These are phyloP conservation scores for Epinephelus malabaricus DNA, from an alignment of 2,797 vertebrate genomes.

Conservation along the genomic window DNA sequence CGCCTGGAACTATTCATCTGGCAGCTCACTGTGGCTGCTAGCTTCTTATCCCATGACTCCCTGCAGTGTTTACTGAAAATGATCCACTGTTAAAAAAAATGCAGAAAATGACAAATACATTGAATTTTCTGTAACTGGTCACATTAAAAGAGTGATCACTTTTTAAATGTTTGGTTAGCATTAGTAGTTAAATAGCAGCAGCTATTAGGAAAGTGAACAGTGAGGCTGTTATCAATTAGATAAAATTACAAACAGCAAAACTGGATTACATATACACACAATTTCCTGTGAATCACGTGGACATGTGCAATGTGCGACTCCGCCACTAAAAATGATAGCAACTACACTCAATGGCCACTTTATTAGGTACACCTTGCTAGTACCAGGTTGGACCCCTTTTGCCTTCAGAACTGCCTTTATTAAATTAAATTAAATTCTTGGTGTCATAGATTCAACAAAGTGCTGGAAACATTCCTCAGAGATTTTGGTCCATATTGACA, in stretches of 20 bases:
- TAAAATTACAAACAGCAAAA: background rate
- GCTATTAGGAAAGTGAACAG: background rate
- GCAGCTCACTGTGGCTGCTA: background rate
- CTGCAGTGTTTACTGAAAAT: background rate
- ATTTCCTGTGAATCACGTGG: background rate
- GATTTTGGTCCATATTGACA: slow-evolving; percentile 8
- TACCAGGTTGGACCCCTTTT: too few species aligned
- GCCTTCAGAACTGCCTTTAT: too few species aligned
- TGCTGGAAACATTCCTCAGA: too few species aligned
- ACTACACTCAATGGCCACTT: background rate
- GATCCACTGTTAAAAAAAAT: background rate
- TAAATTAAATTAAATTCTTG: too few species aligned
- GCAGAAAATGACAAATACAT: background rate
- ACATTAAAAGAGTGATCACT: background rate
- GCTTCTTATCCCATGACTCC: background rate
- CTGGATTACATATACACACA: background rate
- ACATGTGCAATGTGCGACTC: background rate
- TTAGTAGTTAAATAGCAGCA: background rate
- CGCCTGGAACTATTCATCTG: background rate
- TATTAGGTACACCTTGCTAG: too few species aligned
- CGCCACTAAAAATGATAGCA: background rate
- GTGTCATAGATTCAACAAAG: too few species aligned
- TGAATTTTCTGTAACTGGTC: background rate
- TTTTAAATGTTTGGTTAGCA: background rate
- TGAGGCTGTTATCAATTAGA: background rate